Evolutionary conservation across 1,140 invertebrate genomes (phyloP).

Genomic region (Neelides sp.): DNA sequence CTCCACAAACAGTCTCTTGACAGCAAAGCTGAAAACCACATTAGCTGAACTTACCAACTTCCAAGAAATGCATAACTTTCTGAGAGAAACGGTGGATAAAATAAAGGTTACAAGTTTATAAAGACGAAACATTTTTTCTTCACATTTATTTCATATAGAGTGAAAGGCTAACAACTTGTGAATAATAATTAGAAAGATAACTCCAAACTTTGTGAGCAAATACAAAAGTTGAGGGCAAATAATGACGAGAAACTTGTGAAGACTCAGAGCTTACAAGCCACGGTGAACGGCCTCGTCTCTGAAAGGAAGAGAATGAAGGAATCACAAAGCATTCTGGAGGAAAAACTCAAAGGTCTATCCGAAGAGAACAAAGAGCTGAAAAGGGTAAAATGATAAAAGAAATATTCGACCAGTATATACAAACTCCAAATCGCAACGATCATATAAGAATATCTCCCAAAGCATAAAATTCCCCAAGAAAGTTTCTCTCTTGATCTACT

Average conservation of each 20-base stretch:
- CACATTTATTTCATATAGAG: not conserved
- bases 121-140: no score
- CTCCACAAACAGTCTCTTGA: slow-evolving; percentile 1
- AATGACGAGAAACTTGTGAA: slow-evolving; percentile 7
- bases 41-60: slow-evolving; percentile 5
- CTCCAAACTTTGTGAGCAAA: slow-evolving; percentile 4
- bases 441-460: no score
- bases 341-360: not conserved
- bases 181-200: slow-evolving; percentile 10
- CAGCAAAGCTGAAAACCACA: slow-evolving; percentile 3
- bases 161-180: not conserved
- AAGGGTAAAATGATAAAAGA: not conserved
- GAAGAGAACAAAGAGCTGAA: slow-evolving; percentile 4
- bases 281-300: slow-evolving; percentile 2
- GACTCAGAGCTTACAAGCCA: slow-evolving; percentile 9
- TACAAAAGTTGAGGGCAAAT: not conserved
- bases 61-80: slow-evolving; percentile 12
- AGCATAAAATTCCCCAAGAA: no score
- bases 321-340: not conserved
- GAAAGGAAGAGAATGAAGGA: slow-evolving; percentile 4
- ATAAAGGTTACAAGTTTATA: slow-evolving; percentile 11
- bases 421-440: no score
- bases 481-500: not conserved
- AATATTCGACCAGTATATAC: not conserved
- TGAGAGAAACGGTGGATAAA: slow-evolving; percentile 16